Percentiles rank a stretch among this genome's conserved stretches.
phyloP scores from a whole-genome alignment of 2,797 vertebrate genomes.

The Triplophysa yarkandensis region DNA sequence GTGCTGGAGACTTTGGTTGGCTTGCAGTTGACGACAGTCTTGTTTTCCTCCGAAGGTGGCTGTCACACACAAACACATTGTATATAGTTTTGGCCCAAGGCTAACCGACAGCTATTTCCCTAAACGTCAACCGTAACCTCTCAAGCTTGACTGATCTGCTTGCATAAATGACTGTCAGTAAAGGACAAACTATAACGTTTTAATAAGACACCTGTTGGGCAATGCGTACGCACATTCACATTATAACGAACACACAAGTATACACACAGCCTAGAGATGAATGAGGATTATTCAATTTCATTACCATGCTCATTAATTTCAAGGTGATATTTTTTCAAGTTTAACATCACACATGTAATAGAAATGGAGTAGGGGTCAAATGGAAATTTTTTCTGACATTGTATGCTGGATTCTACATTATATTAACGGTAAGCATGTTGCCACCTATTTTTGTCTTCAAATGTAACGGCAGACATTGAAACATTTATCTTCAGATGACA shows the following conservation, averaged over 20 bases:
- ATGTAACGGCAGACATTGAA: too few species aligned
- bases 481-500: too few species aligned
- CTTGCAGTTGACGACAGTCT: conserved; percentile 56
- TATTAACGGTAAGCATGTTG: too few species aligned
- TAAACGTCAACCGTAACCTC: conserved; percentile 61
- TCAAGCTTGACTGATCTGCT: conserved; percentile 57
- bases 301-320: conserved; percentile 69
- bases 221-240: conserved; percentile 36
- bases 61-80: conserved; percentile 50
- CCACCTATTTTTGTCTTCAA: too few species aligned
- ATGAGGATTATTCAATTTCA: conserved; percentile 62
- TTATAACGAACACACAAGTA: conserved; percentile 48
- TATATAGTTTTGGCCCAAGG: conserved; percentile 20
- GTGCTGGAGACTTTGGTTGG: conserved; percentile 57
- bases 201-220: conserved; percentile 71
- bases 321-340: conserved; percentile 63
- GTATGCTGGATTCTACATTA: too few species aligned
- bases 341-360: not conserved
- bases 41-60: conserved; percentile 35
- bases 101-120: not conserved
- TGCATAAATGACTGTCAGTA: conserved; percentile 61
- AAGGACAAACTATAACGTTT: conserved; percentile 63
- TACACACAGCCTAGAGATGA: conserved; percentile 59
- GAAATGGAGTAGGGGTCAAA: too few species aligned
- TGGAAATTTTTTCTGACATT: too few species aligned